Base-by-base conservation (phyloP, 2,888 invertebrate genomes). In the Phyto melanocephala region DNA sequence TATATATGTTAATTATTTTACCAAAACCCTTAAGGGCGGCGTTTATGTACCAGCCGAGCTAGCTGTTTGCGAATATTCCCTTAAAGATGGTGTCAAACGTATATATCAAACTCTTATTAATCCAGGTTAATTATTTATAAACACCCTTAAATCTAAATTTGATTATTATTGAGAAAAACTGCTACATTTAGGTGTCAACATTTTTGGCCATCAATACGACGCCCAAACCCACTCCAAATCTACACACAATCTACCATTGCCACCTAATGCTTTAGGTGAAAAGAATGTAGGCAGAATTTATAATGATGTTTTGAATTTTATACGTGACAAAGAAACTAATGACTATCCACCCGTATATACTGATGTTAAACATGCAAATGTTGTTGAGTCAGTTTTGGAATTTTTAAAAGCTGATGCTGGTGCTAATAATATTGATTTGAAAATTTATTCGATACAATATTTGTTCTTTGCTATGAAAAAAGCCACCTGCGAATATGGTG, bases 1-100 rank as follows among this genome's bases (percentile, higher is more conserved):
- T 50, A 86, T 86, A 0, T 87, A 88, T 71, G 90, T 87, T 0
- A 91, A 91, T 22, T 91, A 89, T 67, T 91, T 90, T 56, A 86
- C 86, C 0, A 90, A 88, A 80, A 87, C 87, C 0, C 40, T 83
- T 0, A 84, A 85, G 2, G 85, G 81, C 1, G 86, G 85, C 0
- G 78, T 88, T 1, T 92, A 91, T 85, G 88, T 90, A 15, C 93
- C 93, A 0, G 93, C 93, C 0, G 93, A 93, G 87, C 89, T 93
- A 50, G 92, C 92, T 0, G 82, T 93, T 0, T 89, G 90, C 13
- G 89, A 92, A 83, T 93, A 91, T 85, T 92, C 92, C 0, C 81
- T 93, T 0, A 85, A 89, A 52, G 84, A 91, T 1, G 93, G 93
- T 0, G 86, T 92, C 0, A 86, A 86, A 47, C 91, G 92, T 52